Conservation (phyloP, 2,113 vertebrate genomes). For the Thunnus thynnus region DNA sequence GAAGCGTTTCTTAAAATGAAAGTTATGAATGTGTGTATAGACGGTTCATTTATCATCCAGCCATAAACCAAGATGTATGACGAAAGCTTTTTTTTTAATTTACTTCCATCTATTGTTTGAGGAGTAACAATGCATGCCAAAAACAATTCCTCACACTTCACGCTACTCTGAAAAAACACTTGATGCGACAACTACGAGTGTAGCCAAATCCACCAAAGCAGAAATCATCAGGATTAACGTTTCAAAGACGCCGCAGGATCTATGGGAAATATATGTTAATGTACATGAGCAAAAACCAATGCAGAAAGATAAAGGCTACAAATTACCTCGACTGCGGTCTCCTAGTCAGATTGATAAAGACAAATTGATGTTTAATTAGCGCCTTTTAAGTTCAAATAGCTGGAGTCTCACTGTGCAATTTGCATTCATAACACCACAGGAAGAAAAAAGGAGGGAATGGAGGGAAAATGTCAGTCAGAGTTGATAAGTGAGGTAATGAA, state of each 20-base stretch:
- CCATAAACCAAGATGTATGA: too few species aligned
- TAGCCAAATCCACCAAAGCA: too few species aligned
- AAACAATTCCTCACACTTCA: too few species aligned
- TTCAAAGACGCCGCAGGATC: not conserved
- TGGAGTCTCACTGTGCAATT: conserved; percentile 8
- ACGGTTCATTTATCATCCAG: too few species aligned
- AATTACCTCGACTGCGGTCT: not conserved
- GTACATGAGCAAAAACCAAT: not conserved
- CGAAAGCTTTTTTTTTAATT: too few species aligned
- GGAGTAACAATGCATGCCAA: too few species aligned
- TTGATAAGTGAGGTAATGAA: conserved; percentile 47
- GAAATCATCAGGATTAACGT: not conserved
- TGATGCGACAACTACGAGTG: too few species aligned
- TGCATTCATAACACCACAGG: not conserved
- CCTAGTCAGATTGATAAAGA: conserved; percentile 2
- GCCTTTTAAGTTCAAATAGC: not conserved
- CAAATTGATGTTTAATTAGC: conserved; percentile 29
- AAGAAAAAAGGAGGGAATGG: not conserved
- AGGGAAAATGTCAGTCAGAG: conserved; percentile 10
- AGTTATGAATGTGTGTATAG: too few species aligned
- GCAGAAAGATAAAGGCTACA: not conserved
- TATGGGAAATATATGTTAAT: too few species aligned
- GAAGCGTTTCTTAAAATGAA: too few species aligned
- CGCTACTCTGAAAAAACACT: too few species aligned
- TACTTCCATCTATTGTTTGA: too few species aligned